Base-by-base conservation (phyloP, 2,113 vertebrate species). In the Baryphthengus martii region DNA sequence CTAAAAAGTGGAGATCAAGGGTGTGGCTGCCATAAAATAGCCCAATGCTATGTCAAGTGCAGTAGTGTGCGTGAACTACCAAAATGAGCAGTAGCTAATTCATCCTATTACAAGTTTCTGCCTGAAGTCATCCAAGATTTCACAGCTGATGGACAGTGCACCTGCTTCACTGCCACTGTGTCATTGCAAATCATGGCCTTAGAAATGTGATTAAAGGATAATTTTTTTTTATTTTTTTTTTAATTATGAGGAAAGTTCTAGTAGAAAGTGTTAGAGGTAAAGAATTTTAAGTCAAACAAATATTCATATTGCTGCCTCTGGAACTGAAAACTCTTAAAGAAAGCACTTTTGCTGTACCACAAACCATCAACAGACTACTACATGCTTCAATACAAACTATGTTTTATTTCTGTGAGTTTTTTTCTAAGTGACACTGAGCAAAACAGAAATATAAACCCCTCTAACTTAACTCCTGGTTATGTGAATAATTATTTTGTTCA, bases 61-160 rank as follows among this genome's bases (percentile, higher is more conserved):
- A 62, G 15, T n/a, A 68, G 49, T 9, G 26, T 45, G 25, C 63
- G 93, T 62, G 59, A 72, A 52, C 26, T 63, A 68, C 26, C 25
- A 56, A 95, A 93, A 94, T 17, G 7, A 13, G 24, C 75, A 93
- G 59, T 83, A 42, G 70, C 37, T 88, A 85, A 93, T 93, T 79
- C 42, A 76, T 33, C 25, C 11, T 76, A 45, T 79, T 83, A 89
- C 9, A 45, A 61, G 20, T 85, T 62, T 52, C 67, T 93, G 24
- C 42, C 50, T 83, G 75, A 93, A 96, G 91, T 77, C 78, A 62
- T 83, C 21, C 25, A 72, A 52, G 78, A 90, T 94, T 96, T 95
- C 93, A 91, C 87, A 94, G 74, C 25, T 93, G 77, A 83, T 76
- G 62, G 63, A 44, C 67, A 82, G 39, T 20, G 67, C 74, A 82